These are phyloP conservation scores for Nematolebias whitei DNA, from an alignment of 2,113 vertebrate genomes.

Conservation along the genomic window DNA sequence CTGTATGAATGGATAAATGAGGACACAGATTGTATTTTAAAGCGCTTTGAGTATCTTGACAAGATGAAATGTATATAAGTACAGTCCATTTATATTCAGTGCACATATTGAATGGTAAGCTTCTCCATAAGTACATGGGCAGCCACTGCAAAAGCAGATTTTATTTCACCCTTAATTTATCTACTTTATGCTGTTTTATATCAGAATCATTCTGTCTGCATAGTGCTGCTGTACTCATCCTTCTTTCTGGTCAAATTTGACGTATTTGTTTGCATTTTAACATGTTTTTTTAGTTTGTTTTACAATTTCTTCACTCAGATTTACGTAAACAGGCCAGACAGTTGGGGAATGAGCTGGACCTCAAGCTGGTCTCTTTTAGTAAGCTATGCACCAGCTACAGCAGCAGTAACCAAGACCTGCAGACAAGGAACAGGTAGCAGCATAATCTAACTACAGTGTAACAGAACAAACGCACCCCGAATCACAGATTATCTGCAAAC, in stretches of 20 bases:
- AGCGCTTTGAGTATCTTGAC: no score
- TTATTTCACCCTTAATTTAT: background rate
- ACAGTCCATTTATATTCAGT: no score
- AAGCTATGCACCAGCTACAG: constrained; percentile 95
- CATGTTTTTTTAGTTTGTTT: background rate
- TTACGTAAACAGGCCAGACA: constrained; percentile 94
- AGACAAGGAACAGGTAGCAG: constrained; percentile 49
- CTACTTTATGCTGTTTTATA: background rate
- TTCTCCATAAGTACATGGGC: no score
- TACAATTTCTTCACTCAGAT: constrained; percentile 73
- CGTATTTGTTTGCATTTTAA: background rate
- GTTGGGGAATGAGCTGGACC: constrained; percentile 95
- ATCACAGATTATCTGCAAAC: no score
- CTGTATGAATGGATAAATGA: no score
- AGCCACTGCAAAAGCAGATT: background rate
- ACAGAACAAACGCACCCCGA: background rate
- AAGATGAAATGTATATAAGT: no score
- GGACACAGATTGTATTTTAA: no score
- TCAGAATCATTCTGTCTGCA: background rate
- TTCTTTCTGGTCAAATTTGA: background rate
- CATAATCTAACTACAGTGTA: background rate
- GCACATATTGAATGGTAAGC: no score
- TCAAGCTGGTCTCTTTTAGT: constrained; percentile 97
- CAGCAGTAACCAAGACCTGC: constrained; percentile 47
- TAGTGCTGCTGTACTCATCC: background rate